phyloP scores from a whole-genome alignment of 2,113 vertebrate species.

The Puntigrus tetrazona region DNA sequence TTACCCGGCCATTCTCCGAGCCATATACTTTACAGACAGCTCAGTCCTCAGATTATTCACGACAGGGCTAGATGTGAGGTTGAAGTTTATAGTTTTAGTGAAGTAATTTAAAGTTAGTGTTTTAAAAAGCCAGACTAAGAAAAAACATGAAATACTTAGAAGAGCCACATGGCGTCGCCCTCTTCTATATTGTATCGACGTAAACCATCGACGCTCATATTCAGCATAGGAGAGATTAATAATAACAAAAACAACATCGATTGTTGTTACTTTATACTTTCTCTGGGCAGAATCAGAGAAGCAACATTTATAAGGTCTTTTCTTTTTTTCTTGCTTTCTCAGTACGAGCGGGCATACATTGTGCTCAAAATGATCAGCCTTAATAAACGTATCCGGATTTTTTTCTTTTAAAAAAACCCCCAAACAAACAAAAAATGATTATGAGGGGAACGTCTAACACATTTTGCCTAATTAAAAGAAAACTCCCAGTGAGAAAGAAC shows the following conservation, averaged over 20 bases:
- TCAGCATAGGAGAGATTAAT: neutral
- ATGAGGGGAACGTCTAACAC: neutral
- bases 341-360: neutral
- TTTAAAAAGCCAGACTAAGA: neutral
- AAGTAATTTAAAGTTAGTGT: neutral
- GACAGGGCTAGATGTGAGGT: too few relatives aligned
- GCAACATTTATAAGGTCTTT: neutral
- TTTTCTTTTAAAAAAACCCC: neutral
- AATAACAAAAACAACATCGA: neutral
- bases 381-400: neutral
- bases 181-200: neutral
- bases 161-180: conserved; percentile 50
- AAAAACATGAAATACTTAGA: conserved; percentile 1
- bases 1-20: too few relatives aligned
- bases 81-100: neutral
- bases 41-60: neutral
- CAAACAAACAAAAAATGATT: neutral
- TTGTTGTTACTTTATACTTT: neutral
- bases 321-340: neutral
- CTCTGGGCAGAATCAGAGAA: neutral
- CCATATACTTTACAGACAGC: too few relatives aligned
- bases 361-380: neutral
- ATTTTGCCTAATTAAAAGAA: neutral
- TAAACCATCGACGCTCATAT: neutral
- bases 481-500: neutral